These are phyloP conservation scores for Trachelus troglodyta DNA, from an alignment of 2,888 invertebrate genomes.

Conservation along the genomic window DNA sequence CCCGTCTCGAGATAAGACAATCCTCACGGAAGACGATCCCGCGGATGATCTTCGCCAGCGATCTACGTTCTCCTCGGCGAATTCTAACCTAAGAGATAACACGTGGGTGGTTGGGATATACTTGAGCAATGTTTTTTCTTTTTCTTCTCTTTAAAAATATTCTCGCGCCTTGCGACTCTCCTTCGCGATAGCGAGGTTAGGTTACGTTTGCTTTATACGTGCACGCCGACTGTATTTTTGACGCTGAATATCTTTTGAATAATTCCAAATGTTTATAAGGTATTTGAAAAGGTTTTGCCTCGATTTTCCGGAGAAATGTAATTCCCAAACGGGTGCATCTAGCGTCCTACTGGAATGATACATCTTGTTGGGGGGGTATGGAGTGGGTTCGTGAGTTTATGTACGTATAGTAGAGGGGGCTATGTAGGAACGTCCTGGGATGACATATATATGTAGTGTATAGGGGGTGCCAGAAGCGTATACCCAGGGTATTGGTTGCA, in stretches of 20 bases:
- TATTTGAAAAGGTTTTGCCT: background rate
- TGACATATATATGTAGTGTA: background rate
- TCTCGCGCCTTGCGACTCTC: background rate
- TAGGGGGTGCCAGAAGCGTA: background rate
- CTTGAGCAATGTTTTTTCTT: background rate
- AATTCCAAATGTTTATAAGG: background rate
- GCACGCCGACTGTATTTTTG: background rate
- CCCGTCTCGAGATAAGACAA: background rate
- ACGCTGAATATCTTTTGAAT: background rate
- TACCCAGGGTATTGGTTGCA: slow-evolving; percentile 10
- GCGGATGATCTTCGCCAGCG: background rate
- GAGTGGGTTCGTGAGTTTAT: background rate
- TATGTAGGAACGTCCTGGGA: background rate
- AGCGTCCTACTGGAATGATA: background rate
- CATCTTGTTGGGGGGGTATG: background rate
- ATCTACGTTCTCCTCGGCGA: background rate
- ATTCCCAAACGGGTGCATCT: background rate
- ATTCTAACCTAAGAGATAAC: background rate
- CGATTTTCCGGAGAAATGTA: background rate
- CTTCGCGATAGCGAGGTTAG: background rate
- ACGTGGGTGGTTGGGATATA: background rate
- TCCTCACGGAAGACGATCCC: background rate
- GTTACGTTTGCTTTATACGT: background rate
- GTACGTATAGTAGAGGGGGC: background rate
- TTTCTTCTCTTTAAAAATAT: background rate